These are phyloP conservation scores for Bradysia coprophila DNA, from an alignment of 1,140 invertebrate species.

Conservation along the genomic window DNA sequence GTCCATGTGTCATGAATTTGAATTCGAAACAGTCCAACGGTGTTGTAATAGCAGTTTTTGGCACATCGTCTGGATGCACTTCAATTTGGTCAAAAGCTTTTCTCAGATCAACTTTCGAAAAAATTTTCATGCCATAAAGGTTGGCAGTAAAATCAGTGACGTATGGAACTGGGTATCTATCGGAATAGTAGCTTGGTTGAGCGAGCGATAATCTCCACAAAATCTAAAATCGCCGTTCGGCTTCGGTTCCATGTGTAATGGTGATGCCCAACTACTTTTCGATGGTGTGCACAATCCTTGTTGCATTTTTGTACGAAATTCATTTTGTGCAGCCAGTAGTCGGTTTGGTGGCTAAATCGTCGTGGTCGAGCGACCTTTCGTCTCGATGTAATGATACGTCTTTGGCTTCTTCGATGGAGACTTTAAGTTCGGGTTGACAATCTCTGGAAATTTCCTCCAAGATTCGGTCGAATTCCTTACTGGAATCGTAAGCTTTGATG, in stretches of 20 bases:
- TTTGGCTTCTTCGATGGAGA: neutral
- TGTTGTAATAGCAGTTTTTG: conserved; percentile 21
- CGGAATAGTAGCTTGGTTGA: conserved; percentile 23
- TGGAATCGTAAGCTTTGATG: neutral
- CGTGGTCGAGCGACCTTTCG: conserved; percentile 14
- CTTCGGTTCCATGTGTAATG: conserved; percentile 24
- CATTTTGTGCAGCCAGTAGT: conserved; percentile 9
- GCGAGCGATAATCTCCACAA: conserved; percentile 24
- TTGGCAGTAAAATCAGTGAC: conserved; percentile 14
- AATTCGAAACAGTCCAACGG: conserved; percentile 17
- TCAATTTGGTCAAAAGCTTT: conserved; percentile 24
- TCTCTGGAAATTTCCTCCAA: conserved; percentile 9
- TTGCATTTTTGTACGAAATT: conserved; percentile 14
- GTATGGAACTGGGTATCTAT: conserved; percentile 16
- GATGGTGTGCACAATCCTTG: conserved; percentile 10
- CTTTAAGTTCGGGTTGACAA: conserved; percentile 12
- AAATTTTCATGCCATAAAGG: conserved; percentile 20
- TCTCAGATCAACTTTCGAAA: conserved; percentile 26
- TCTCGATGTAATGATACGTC: conserved; percentile 8
- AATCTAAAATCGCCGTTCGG: conserved; percentile 16
- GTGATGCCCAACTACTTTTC: conserved; percentile 24
- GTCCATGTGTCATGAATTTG: conserved; percentile 20
- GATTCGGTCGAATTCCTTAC: conserved; percentile 5
- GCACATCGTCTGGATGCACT: conserved; percentile 10
- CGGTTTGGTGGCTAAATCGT: conserved; percentile 17